Base-by-base conservation (phyloP, 2,113 vertebrate genomes). In the Amazona vittata region DNA sequence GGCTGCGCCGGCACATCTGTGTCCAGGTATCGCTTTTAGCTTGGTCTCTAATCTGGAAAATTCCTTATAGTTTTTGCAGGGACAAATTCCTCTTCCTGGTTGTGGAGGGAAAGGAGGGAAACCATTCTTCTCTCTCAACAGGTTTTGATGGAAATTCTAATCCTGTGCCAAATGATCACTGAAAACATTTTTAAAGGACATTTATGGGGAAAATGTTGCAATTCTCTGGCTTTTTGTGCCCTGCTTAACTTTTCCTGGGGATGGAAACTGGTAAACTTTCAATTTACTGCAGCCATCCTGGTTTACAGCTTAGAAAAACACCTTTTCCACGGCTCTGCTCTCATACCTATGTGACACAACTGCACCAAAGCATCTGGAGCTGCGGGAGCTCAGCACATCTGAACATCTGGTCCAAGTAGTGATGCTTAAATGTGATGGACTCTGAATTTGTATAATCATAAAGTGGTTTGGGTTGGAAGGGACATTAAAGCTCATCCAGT, bases 31-130 rank as follows among this genome's bases (percentile, higher is more conserved):
- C 31, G 70, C 43, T 62, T 80, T 90, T 16, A 88, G 8, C 35
- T 73, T 19, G 69, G 67, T 96, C 67, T 85, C 69, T 16, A n/a
- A 89, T 79, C 94, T 96, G 95, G 95, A 98, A 97, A 97, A 96
- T 94, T 84, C 47, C 95, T 96, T 83, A 94, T 64, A 90, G 89
- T 96, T 97, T 97, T 96, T 94, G 96, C 96, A 96, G 92, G 80
- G 94, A 83, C 31, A 83, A 92, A 97, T 95, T 68, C 92, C 70
- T 96, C 94, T 97, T 97, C 96, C 95, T 55, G 2, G 18, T 28
- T 59, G 68, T 9, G 70, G 60, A 89, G 62, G 90, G 89, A 71
- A 94, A 94, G 89, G 96, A 94, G 97, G 95, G 82, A 94, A 95
- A 89, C 41, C 83, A 6, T 82, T 85, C 92, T 46, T 93, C 91